These are phyloP conservation scores for Iguana delicatissima DNA, from an alignment of 2,797 vertebrate species.

Conservation along the genomic window DNA sequence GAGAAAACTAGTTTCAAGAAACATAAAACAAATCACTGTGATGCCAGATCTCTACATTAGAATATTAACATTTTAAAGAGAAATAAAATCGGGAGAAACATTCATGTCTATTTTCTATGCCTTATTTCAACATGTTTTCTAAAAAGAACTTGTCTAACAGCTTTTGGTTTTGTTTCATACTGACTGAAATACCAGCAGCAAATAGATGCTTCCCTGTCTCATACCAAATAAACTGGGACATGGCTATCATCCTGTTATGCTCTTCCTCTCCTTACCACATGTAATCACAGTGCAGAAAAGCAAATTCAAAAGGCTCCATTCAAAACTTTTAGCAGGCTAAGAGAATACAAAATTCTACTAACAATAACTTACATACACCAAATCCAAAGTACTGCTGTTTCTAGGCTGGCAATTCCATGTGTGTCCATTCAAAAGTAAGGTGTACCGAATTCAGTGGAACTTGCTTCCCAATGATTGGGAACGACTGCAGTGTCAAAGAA, in stretches of 20 bases:
- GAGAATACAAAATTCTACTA: neutral
- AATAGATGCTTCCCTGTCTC: conserved; percentile 60
- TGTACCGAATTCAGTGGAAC: neutral
- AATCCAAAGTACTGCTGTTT: neutral
- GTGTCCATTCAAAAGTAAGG: neutral
- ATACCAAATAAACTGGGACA: conserved; percentile 27
- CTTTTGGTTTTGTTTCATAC: neutral
- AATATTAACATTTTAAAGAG: neutral
- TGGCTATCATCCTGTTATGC: conserved; percentile 30
- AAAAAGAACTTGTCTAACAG: conserved; percentile 15
- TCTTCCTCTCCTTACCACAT: conserved; percentile 10
- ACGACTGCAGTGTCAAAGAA: neutral
- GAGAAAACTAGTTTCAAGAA: neutral
- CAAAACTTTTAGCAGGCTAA: neutral
- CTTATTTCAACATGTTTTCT: neutral
- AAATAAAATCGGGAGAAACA: neutral
- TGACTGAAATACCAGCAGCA: conserved; percentile 56
- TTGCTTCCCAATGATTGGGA: neutral
- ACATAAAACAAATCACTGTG: neutral
- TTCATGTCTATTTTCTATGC: neutral
- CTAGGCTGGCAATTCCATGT: neutral
- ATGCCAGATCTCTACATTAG: neutral
- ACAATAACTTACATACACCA: neutral
- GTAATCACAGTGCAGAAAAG: conserved; percentile 30
- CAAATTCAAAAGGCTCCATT: conserved; percentile 29